phyloP scores from a whole-genome alignment of 1,140 invertebrate genomes.

The Berghia stephanieae region DNA sequence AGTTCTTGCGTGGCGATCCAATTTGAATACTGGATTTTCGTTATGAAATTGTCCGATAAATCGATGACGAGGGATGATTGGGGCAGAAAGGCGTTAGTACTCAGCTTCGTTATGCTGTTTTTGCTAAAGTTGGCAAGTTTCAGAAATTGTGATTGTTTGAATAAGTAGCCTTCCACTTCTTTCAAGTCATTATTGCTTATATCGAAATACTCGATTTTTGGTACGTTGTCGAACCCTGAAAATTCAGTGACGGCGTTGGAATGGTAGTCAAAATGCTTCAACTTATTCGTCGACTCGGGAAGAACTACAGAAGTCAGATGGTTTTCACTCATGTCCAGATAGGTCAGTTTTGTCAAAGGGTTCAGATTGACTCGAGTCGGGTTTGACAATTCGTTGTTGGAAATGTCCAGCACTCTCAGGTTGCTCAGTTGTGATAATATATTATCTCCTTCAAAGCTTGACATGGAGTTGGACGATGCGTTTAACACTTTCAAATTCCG shows the following conservation, averaged over 20 bases:
- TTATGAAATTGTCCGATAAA: conserved; percentile 53
- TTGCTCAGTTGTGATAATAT: conserved; percentile 27
- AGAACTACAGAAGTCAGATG: conserved; percentile 36
- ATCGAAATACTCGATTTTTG: conserved; percentile 42
- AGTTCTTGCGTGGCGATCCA: conserved; percentile 44
- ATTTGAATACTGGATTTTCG: conserved; percentile 38
- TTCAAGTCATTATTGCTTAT: conserved; percentile 47
- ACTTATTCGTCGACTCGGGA: conserved; percentile 36
- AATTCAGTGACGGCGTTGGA: conserved; percentile 46
- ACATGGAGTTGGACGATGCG: conserved; percentile 45
- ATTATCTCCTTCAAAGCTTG: conserved; percentile 19
- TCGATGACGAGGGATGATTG: conserved; percentile 51
- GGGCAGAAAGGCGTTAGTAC: conserved; percentile 45
- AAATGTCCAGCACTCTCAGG: conserved; percentile 42
- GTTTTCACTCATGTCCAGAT: conserved; percentile 52
- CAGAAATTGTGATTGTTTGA: conserved; percentile 39
- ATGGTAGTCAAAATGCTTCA: conserved; percentile 40
- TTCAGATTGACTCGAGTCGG: conserved; percentile 34
- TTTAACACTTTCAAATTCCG: conserved; percentile 43
- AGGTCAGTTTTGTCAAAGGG: conserved; percentile 36
- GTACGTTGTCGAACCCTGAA: conserved; percentile 34
- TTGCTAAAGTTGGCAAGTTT: conserved; percentile 48
- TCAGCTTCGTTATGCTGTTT: conserved; percentile 45
- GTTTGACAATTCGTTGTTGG: conserved; percentile 43
- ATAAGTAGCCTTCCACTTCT: conserved; percentile 39